Evolutionary conservation across 1,140 invertebrate genomes (phyloP).

Genomic region (Dendroctonus valens): DNA sequence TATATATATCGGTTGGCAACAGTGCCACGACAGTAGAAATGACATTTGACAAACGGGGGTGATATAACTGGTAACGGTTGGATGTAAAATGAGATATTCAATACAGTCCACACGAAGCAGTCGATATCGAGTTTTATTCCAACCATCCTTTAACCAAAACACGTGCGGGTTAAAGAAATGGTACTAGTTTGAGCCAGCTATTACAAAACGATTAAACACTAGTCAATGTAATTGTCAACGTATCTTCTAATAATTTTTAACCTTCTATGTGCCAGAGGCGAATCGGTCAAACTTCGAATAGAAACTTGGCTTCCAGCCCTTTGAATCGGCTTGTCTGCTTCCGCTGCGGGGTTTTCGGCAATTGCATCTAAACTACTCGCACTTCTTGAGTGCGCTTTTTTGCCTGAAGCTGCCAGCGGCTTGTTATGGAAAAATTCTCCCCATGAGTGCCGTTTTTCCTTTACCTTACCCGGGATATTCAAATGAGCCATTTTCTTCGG

Average conservation of each 20-base stretch:
- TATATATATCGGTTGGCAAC: too few species aligned
- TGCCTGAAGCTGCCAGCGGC: slow-evolving; percentile 16
- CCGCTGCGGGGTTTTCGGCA: neutral
- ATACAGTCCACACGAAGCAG: too few species aligned
- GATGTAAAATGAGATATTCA: too few species aligned
- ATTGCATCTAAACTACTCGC: slow-evolving; percentile 27
- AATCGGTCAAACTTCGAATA: slow-evolving; percentile 34
- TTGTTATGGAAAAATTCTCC: slow-evolving; percentile 26
- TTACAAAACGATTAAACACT: too few species aligned
- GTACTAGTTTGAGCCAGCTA: too few species aligned
- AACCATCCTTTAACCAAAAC: too few species aligned
- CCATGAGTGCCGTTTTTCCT: slow-evolving; percentile 35
- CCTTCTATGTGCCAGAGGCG: slow-evolving; percentile 38
- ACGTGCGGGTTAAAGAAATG: too few species aligned
- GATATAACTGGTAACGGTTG: too few species aligned
- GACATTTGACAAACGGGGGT: too few species aligned
- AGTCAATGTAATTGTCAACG: slow-evolving; percentile 41
- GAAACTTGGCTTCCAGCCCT: slow-evolving; percentile 33
- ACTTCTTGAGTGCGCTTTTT: slow-evolving; percentile 38
- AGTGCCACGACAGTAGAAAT: too few species aligned
- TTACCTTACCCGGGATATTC: slow-evolving; percentile 20
- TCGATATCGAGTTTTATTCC: too few species aligned
- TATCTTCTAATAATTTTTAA: slow-evolving; percentile 40
- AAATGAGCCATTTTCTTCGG: slow-evolving; percentile 37
- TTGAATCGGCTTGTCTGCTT: slow-evolving; percentile 13